These are phyloP conservation scores for Acronicta alni DNA, from an alignment of 2,888 invertebrate genomes.

Conservation along the genomic window DNA sequence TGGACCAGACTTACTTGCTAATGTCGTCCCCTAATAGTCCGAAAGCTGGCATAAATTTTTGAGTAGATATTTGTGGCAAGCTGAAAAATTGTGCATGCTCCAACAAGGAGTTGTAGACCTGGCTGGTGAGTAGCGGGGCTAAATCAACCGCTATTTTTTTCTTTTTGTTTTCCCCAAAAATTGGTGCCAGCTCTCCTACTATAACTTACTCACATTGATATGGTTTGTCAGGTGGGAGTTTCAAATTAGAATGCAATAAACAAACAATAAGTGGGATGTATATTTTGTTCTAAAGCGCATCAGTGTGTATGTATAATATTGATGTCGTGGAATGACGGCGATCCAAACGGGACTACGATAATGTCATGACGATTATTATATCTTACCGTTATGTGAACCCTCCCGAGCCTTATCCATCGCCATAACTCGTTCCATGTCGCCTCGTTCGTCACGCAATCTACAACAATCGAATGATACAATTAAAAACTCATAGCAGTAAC, in stretches of 20 bases:
- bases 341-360: conserved; percentile 43
- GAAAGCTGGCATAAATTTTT: no score
- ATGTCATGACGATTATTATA: conserved; percentile 51
- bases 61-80: no score
- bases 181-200: no score
- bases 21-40: no score
- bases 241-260: conserved; percentile 1
- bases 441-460: conserved; percentile 96
- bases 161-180: no score
- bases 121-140: no score
- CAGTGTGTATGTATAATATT: conserved; percentile 12
- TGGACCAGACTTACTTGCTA: no score
- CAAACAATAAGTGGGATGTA: background rate
- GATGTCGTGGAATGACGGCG: conserved; percentile 36
- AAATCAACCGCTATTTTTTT: no score
- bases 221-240: no score
- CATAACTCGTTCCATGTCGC: conserved; percentile 94
- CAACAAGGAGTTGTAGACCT: no score
- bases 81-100: no score
- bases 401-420: conserved; percentile 95
- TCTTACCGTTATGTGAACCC: conserved; percentile 96
- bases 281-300: conserved; percentile 7
- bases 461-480: conserved; percentile 81
- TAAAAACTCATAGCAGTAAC: conserved; percentile 52
- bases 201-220: no score